A percentile compares a stretch with the other conserved stretches of the same genome.
Evolutionary conservation across 2,113 vertebrate genomes (phyloP).

Genomic region (Sitta europaea): DNA sequence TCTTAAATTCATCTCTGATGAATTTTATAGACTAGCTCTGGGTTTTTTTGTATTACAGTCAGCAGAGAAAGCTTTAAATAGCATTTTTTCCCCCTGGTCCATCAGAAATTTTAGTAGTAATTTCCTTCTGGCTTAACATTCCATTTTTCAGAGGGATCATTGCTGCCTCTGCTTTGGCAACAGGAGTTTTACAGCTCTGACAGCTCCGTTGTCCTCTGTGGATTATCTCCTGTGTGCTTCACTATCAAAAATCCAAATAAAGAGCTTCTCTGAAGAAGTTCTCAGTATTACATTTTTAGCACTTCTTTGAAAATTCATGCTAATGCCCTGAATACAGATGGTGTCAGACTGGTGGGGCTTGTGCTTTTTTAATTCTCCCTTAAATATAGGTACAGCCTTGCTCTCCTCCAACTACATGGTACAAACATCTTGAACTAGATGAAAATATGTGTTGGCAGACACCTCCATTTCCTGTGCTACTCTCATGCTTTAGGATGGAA

Average conservation of each 20-base stretch:
- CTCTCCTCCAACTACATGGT: fast-evolving
- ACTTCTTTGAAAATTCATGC: not conserved
- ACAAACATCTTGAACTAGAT: not conserved
- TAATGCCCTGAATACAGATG: not conserved
- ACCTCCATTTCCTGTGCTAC: not conserved
- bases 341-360: not conserved
- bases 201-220: fast-evolving
- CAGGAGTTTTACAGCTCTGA: not conserved
- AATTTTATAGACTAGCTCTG: not conserved
- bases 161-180: not conserved
- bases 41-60: fast-evolving
- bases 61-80: not conserved
- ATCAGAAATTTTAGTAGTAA: not conserved
- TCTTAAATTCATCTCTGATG: not conserved
- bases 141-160: not conserved
- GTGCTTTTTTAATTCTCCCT: not conserved
- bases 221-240: not conserved
- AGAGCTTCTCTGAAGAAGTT: not conserved
- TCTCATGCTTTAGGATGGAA: not conserved
- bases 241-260: not conserved
- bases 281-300: not conserved
- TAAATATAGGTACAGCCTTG: not conserved
- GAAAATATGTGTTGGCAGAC: not conserved
- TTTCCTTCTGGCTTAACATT: not conserved
- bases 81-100: not conserved